Evolutionary conservation across 1,140 invertebrate genomes (phyloP).

Genomic region (Euura lappo): DNA sequence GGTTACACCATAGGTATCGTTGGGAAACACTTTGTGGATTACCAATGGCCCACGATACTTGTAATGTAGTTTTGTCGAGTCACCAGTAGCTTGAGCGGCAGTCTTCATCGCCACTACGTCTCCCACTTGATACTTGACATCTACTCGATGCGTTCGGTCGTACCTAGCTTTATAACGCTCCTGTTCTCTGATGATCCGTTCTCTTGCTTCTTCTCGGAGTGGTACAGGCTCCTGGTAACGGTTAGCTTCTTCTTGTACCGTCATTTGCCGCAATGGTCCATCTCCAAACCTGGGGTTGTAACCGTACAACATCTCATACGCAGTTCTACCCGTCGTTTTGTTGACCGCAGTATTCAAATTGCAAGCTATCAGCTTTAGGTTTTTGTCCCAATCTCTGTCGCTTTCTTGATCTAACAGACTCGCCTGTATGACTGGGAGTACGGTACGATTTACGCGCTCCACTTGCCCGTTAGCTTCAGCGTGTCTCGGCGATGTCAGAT

Average conservation of each 20-base stretch:
- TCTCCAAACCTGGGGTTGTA: conserved; percentile 20
- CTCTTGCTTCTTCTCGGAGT: conserved; percentile 7
- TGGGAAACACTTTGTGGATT: conserved; percentile 31
- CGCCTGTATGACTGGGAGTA: conserved; percentile 14
- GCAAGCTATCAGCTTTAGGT: conserved; percentile 22
- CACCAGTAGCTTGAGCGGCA: conserved; percentile 24
- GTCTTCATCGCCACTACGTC: conserved; percentile 33
- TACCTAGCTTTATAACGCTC: conserved; percentile 21
- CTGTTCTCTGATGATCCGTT: conserved; percentile 21
- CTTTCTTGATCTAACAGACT: background rate
- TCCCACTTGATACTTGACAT: conserved; percentile 27
- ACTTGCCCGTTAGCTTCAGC: conserved; percentile 24
- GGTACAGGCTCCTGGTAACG: conserved; percentile 3
- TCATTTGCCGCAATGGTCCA: conserved; percentile 4
- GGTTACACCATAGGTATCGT: conserved; percentile 37
- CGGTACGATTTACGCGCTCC: conserved; percentile 21
- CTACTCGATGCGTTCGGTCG: conserved; percentile 17
- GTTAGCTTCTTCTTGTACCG: background rate
- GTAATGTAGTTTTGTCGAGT: conserved; percentile 32
- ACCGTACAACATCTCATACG: conserved; percentile 23
- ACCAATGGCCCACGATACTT: conserved; percentile 34
- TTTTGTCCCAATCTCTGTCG: conserved; percentile 19
- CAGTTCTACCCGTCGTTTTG: conserved; percentile 25
- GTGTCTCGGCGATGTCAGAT: conserved; percentile 13
- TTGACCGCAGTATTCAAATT: conserved; percentile 25